These are phyloP conservation scores for Amblyraja radiata DNA, from an alignment of 2,797 vertebrate genomes.

Conservation along the genomic window DNA sequence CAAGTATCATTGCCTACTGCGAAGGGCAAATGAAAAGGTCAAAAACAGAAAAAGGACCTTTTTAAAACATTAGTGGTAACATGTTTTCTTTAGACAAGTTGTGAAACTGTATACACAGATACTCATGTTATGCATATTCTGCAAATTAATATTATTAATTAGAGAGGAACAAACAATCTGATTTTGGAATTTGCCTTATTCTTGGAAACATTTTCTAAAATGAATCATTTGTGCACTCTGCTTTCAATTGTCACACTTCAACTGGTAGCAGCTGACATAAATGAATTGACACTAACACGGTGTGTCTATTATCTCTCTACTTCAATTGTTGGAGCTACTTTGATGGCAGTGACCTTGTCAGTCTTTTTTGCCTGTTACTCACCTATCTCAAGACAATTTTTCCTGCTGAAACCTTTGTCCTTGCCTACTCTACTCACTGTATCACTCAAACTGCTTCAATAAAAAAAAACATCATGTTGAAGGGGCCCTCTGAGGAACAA, in stretches of 20 bases:
- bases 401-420: constrained; percentile 44
- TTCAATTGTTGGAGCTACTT: constrained; percentile 45
- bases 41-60: background rate
- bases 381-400: constrained; percentile 49
- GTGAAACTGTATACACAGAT: background rate
- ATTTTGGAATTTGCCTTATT: background rate
- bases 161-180: background rate
- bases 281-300: constrained; percentile 42
- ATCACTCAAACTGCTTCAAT: constrained; percentile 57
- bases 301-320: constrained; percentile 41
- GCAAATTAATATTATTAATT: background rate
- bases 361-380: constrained; percentile 45
- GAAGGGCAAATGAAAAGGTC: background rate
- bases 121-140: background rate
- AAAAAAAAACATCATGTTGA: constrained; percentile 45
- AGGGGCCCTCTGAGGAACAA: constrained; percentile 49
- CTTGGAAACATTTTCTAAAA: background rate
- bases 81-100: background rate
- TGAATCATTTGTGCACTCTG: background rate
- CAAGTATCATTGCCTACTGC: background rate
- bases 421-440: constrained; percentile 56
- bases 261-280: constrained; percentile 25
- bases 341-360: constrained; percentile 49
- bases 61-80: background rate
- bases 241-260: background rate